Conservation (phyloP, 2,888 invertebrate genomes). For the Melinopterus prodromus region DNA sequence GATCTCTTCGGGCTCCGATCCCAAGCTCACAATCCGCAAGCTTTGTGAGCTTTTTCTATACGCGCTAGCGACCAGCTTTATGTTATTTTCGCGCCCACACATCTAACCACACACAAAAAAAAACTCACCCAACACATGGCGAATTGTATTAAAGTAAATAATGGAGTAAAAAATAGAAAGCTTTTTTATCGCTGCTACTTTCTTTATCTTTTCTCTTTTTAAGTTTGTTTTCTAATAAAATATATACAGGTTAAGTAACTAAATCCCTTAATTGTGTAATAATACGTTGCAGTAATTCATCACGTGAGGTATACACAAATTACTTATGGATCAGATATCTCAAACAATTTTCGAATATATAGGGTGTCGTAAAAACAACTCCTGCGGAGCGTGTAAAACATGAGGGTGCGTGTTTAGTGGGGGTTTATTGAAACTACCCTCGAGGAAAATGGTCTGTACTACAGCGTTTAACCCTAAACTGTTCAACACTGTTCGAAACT, state of each 20-base stretch:
- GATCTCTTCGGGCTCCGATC: neutral
- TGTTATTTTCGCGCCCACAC: neutral
- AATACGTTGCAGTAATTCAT: neutral
- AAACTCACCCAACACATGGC: neutral
- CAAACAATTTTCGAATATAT: neutral
- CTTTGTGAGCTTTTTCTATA: conserved; percentile 4
- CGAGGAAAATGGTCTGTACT: neutral
- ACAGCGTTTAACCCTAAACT: neutral
- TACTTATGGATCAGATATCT: neutral
- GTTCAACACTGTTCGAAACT: neutral
- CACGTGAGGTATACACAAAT: neutral
- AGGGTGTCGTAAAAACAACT: neutral
- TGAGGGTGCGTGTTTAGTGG: neutral
- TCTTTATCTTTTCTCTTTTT: neutral
- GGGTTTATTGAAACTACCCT: neutral
- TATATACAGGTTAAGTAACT: too few relatives aligned
- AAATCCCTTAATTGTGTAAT: too few relatives aligned
- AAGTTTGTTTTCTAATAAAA: too few relatives aligned
- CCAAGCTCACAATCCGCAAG: neutral
- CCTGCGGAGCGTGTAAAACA: neutral
- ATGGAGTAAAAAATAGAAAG: neutral
- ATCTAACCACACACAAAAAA: neutral
- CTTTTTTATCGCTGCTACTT: neutral
- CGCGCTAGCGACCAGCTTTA: neutral
- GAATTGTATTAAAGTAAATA: neutral